Evolutionary conservation across 2,113 vertebrate genomes (phyloP), one percentile per base, ranked within the genome.

Genomic region (Tychaedon coryphoeus): DNA sequence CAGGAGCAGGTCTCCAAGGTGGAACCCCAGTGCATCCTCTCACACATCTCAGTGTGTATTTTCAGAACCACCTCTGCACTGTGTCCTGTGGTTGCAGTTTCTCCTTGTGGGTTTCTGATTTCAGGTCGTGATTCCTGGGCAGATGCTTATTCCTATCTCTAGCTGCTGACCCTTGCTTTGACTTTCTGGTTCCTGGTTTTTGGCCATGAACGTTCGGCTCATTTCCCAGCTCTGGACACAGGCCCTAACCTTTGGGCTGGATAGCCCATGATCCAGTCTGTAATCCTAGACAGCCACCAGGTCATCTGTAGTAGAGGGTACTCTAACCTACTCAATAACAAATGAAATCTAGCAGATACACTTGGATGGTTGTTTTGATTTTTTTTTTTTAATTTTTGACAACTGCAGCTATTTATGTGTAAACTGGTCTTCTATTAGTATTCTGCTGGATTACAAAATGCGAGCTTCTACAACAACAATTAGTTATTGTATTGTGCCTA

Each of bases 221-320:
- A 15, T 86, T 93, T 92, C 88, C 66, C 67, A 86, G 92, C n/a
- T 91, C 76, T 96, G 96, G 95, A 93, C 60, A 71, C 1, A 1
- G 29, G 86, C 92, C 91, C 86, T 96, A 94, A 97, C 94, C 95
- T 96, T 96, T 97, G 79, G 72, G 83, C 79, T 93, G 75, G 64
- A 77, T 81, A 76, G 91, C 67, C 86, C n/a, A 15, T 83, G 91
- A 47, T 91, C 86, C 62, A 74, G 36, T 67, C 69, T 93, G 91
- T 88, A 96, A 95, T 86, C 72, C 29, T 92, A 95, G 86, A 97
- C 71, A 71, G 67, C 53, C 75, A 96, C 69, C 43, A 57, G 69
- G 82, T 90, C 94, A 95, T 93, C 69, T 47, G 61, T 77, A 93
- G 83, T 86, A 92, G 75, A 24, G 43, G 76, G 29, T 92, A 64